Evolutionary conservation across 2,797 vertebrate species (phyloP).

Genomic region (Poeciliopsis presidionis): DNA sequence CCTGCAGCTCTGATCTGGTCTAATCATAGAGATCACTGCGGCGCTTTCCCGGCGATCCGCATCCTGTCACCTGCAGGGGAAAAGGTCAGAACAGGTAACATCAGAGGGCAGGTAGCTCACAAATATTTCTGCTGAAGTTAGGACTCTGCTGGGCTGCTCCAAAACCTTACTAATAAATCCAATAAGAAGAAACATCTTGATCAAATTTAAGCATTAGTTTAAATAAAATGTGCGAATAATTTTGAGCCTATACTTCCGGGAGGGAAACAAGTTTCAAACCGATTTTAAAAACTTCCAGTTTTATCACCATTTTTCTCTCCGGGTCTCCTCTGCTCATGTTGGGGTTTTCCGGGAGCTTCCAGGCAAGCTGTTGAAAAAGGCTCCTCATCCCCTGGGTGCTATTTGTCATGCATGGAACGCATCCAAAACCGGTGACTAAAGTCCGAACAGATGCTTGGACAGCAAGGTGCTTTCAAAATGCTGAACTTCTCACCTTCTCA

Average conservation of each 20-base stretch:
- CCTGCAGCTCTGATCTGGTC: constrained; percentile 62
- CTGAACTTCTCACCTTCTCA: constrained; percentile 39
- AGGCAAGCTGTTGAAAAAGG: constrained; percentile 9
- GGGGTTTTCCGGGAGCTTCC: constrained; percentile 12
- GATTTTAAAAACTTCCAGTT: not conserved
- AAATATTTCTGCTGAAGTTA: constrained; percentile 25
- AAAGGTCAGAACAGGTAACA: constrained; percentile 73
- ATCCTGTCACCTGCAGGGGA: constrained; percentile 66
- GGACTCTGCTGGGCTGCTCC: not conserved
- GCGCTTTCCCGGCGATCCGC: constrained; percentile 42
- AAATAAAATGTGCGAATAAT: not conserved
- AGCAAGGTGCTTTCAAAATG: constrained; percentile 19
- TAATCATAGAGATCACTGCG: constrained; percentile 50
- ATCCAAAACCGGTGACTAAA: constrained; percentile 16
- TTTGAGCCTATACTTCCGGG: not conserved
- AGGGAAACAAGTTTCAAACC: not conserved
- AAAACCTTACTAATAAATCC: not conserved
- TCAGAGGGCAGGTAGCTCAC: constrained; percentile 56
- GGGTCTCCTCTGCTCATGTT: not conserved
- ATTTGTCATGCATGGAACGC: constrained; percentile 19
- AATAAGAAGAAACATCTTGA: not conserved
- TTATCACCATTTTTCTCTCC: not conserved
- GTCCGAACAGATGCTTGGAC: constrained; percentile 38
- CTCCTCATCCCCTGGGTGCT: not conserved
- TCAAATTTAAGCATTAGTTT: not conserved